Base-by-base conservation (phyloP, 2,888 invertebrate species). In the Eupithecia vulgata region DNA sequence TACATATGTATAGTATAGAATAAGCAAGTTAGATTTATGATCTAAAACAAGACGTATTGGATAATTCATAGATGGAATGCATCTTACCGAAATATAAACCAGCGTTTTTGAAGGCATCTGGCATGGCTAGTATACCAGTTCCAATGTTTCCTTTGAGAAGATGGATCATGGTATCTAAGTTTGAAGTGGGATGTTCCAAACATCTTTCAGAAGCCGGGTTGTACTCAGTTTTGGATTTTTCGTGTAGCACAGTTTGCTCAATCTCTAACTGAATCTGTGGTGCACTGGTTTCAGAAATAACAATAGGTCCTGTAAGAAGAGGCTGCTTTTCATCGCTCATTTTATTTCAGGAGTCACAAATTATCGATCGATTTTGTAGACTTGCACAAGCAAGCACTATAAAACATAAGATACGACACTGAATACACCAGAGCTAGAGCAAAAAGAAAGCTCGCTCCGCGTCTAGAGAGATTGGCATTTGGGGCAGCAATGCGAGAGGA, bases 91-190 rank as follows among this genome's bases (percentile, higher is more conserved):
- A 95, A 84, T 97, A 95, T 73, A 99, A 95, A 15, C 99, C 99
- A 72, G 98, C 97, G 93, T 99, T 97, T 88, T 97, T 96, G 87
- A 99, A 97, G 21, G 98, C 99, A 91, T 98, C 97, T 6, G 99
- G 99, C 97, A 99, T 98, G 10, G 99, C 99, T 80, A 99, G 94
- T 81, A 99, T 98, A 6, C 99, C 99, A 0, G 99, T 99, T 10
- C 99, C 99, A 78, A 96, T 95, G 82, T 96, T 97, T 37, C 96
- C 97, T 88, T 97, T 97, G 52, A 97, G 90, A 77, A 97, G 91
- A 86, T 97, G 97, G 80, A 97, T 96, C 88, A 97, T 94, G 2
- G 97, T 97, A 84, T 97, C 97, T 81, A 96, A 95, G 91, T 97
- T 98, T 79, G 97, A 97, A 5, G 97, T 97, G 0, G 97, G 97